Conservation (phyloP, 2,888 invertebrate genomes). For the Taenaris catops region DNA sequence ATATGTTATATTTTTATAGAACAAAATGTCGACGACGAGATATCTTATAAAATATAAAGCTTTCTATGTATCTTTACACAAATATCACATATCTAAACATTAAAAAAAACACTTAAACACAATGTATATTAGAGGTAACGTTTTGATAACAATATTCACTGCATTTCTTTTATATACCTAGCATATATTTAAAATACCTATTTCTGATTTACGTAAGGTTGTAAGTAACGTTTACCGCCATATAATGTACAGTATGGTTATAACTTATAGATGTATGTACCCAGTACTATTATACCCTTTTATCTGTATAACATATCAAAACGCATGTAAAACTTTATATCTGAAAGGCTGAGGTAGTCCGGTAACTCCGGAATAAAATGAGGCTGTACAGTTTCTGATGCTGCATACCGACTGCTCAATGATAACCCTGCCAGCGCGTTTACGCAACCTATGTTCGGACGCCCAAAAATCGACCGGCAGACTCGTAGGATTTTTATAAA, state of each 20-base stretch:
- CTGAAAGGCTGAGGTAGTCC: constrained; percentile 62
- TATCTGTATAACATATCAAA: constrained; percentile 76
- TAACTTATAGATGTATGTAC: constrained; percentile 54
- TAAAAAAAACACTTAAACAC: constrained; percentile 58
- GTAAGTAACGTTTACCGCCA: constrained; percentile 61
- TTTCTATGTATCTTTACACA: constrained; percentile 64
- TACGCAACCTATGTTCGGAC: constrained; percentile 46
- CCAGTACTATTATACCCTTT: constrained; percentile 60
- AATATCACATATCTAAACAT: constrained; percentile 74
- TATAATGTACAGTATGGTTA: constrained; percentile 64
- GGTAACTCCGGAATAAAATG: constrained; percentile 43
- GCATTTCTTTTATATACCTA: constrained; percentile 67
- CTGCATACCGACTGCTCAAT: constrained; percentile 48
- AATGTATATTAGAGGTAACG: constrained; percentile 64
- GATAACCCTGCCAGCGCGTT: constrained; percentile 35
- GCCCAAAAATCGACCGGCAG: constrained; percentile 42
- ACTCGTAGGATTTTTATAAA: constrained; percentile 58
- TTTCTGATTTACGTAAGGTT: constrained; percentile 55
- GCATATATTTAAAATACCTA: constrained; percentile 51
- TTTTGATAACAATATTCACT: constrained; percentile 77
- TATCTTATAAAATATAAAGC: constrained; percentile 46
- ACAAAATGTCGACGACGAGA: constrained; percentile 43
- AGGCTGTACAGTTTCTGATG: constrained; percentile 24
- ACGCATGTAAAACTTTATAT: constrained; percentile 59
- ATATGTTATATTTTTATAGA: constrained; percentile 69